Conservation (phyloP, 2,888 invertebrate genomes). For the Xestia sexstrigata region DNA sequence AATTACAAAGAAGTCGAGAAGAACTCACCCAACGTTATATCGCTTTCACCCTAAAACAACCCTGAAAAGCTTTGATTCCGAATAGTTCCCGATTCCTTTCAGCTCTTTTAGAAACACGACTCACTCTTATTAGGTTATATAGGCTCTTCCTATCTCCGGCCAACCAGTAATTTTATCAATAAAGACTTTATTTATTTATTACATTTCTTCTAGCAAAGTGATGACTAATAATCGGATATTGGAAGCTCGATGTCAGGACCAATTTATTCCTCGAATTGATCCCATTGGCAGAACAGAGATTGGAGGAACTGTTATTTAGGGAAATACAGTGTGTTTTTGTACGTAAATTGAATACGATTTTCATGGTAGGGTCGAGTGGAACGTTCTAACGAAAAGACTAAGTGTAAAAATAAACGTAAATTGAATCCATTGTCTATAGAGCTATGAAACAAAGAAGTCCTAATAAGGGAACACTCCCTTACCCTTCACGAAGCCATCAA, state of each 20-base stretch:
- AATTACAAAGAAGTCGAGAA: not conserved
- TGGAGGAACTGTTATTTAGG: not conserved
- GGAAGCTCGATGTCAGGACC: constrained; percentile 37
- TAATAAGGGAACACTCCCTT: too few relatives aligned
- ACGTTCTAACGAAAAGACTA: not conserved
- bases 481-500: too few relatives aligned
- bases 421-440: not conserved
- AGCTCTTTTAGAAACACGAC: constrained; percentile 24
- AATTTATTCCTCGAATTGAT: constrained; percentile 49
- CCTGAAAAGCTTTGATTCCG: constrained; percentile 14
- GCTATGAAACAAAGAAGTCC: not conserved
- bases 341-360: constrained; percentile 27
- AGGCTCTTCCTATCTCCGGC: constrained; percentile 37
- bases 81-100: constrained; percentile 28
- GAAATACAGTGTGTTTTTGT: not conserved
- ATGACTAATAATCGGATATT: constrained; percentile 50
- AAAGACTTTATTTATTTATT: constrained; percentile 49
- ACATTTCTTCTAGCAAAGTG: constrained; percentile 27
- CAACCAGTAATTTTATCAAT: constrained; percentile 55
- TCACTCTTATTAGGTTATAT: constrained; percentile 33
- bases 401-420: constrained; percentile 9
- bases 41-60: not conserved
- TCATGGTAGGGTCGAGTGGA: not conserved
- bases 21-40: not conserved
- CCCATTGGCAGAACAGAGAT: constrained; percentile 20